Evolutionary conservation across 2,888 invertebrate species (phyloP).

Genomic region (Amphipyra tragopoginis): DNA sequence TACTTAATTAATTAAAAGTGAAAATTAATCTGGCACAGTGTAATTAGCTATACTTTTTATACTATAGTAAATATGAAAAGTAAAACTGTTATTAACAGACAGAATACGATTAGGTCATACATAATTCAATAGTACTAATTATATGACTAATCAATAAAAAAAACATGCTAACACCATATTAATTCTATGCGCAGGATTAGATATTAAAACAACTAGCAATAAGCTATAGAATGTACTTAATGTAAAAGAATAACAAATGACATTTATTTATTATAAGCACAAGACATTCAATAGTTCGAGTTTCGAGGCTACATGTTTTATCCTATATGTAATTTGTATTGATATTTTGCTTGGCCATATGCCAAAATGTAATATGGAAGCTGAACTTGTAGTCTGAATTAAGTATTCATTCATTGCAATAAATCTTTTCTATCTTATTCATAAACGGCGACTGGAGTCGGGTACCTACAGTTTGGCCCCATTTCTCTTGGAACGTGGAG

Average conservation of each 20-base stretch:
- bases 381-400: slow-evolving; percentile 76
- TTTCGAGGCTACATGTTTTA: slow-evolving; percentile 60
- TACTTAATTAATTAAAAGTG: slow-evolving; percentile 43
- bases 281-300: slow-evolving; percentile 53
- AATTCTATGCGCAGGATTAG: slow-evolving; percentile 1
- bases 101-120: background rate
- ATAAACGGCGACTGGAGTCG: slow-evolving; percentile 63
- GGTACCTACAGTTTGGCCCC: slow-evolving; percentile 62
- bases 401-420: slow-evolving; percentile 82
- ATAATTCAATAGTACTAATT: background rate
- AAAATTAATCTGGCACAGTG: slow-evolving; percentile 25
- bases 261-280: slow-evolving; percentile 43
- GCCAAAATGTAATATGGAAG: slow-evolving; percentile 79
- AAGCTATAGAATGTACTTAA: slow-evolving; percentile 10
- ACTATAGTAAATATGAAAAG: slow-evolving; percentile 8
- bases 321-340: slow-evolving; percentile 75
- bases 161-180: slow-evolving; percentile 7
- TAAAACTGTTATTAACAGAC: background rate
- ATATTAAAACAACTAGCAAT: slow-evolving; percentile 18
- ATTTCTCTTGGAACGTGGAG: slow-evolving; percentile 62
- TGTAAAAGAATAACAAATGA: slow-evolving; percentile 37
- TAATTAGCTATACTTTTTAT: slow-evolving; percentile 8
- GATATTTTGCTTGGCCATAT: slow-evolving; percentile 77
- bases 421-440: slow-evolving; percentile 83
- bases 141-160: background rate